These are phyloP conservation scores for Tenebrosternarchus preto DNA, from an alignment of 2,113 vertebrate genomes.

Conservation along the genomic window DNA sequence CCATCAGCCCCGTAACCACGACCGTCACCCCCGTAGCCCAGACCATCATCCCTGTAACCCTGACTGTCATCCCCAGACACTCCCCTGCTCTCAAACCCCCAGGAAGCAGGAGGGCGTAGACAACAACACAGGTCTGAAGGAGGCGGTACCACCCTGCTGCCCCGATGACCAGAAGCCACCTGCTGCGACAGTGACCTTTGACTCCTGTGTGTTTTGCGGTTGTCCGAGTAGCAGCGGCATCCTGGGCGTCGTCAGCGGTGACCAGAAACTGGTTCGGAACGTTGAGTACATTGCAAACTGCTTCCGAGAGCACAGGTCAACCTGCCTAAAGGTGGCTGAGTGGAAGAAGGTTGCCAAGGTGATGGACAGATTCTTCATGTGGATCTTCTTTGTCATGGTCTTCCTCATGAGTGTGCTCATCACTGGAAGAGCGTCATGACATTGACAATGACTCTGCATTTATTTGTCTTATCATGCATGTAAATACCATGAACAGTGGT, in stretches of 20 bases:
- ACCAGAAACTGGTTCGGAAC: constrained; percentile 78
- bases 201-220: constrained; percentile 73
- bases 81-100: constrained; percentile 31
- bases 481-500: not conserved
- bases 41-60: constrained; percentile 51
- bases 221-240: constrained; percentile 48
- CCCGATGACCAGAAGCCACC: constrained; percentile 47
- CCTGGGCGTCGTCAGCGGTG: constrained; percentile 46
- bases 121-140: constrained; percentile 59
- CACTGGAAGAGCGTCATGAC: constrained; percentile 84
- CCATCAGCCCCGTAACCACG: constrained; percentile 2
- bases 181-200: constrained; percentile 67
- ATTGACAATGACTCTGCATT: constrained; percentile 35
- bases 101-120: constrained; percentile 62
- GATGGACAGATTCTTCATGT: constrained; percentile 99
- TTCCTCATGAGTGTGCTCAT: constrained; percentile 95
- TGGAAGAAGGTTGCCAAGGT: constrained; percentile 99
- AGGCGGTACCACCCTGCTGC: constrained; percentile 48
- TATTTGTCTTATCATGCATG: too few species aligned
- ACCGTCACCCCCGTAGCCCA: constrained; percentile 16
- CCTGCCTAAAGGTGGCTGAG: constrained; percentile 85
- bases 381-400: constrained; percentile 97
- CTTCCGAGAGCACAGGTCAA: constrained; percentile 87
- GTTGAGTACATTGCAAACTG: constrained; percentile 93
- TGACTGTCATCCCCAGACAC: constrained; percentile 52